Evolutionary conservation across 2,797 vertebrate species (phyloP).

Genomic region (Microctenopoma stevenorrisi): DNA sequence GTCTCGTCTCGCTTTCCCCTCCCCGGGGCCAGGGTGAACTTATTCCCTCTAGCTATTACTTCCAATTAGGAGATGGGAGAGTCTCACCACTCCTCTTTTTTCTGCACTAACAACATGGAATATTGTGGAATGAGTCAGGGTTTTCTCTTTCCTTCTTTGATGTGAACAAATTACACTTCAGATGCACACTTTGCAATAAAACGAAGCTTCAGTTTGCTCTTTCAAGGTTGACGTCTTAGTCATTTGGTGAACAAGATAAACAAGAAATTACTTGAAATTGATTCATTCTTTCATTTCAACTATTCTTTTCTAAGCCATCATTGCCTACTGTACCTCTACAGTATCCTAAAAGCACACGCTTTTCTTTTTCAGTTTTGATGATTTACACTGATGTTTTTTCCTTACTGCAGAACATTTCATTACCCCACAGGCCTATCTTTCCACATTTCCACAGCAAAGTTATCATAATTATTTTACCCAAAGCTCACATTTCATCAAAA

Average conservation of each 20-base stretch:
- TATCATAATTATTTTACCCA: no score
- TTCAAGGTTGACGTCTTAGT: conserved; percentile 64
- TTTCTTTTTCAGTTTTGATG: conserved; percentile 2
- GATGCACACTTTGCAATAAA: conserved; percentile 59
- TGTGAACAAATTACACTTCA: conserved; percentile 76
- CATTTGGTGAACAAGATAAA: conserved; percentile 56
- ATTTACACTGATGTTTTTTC: conserved; percentile 21
- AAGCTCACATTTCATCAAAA: no score
- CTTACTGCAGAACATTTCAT: no score
- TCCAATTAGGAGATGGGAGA: conserved; percentile 81
- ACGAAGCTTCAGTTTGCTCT: conserved; percentile 61
- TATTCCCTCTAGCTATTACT: conserved; percentile 82
- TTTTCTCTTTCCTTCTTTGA: conserved; percentile 73
- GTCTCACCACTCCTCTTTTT: conserved; percentile 62
- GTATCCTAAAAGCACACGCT: not conserved
- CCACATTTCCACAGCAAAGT: no score
- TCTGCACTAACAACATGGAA: conserved; percentile 64
- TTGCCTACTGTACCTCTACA: not conserved
- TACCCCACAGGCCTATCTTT: no score
- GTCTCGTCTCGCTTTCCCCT: conserved; percentile 53
- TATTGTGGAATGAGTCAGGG: conserved; percentile 68
- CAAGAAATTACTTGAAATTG: conserved; percentile 26
- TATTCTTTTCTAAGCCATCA: conserved; percentile 19
- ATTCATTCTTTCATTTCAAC: conserved; percentile 31
- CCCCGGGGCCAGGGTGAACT: conserved; percentile 70